Base-by-base conservation (phyloP, 1,140 invertebrate genomes). In the Pachyrhynchus sulphureomaculatus region DNA sequence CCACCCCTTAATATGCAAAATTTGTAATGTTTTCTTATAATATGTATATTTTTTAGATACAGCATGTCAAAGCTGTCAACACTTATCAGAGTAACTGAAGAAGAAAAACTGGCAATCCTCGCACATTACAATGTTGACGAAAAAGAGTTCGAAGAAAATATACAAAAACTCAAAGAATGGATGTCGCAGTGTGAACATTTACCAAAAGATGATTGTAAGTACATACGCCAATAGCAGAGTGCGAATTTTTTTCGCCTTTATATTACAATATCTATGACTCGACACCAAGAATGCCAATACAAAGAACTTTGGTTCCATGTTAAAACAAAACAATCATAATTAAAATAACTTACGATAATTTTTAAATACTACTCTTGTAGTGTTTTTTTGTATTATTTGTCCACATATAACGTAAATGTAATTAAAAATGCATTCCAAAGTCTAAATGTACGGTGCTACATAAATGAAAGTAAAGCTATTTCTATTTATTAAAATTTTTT, bases 31-130 rank as follows among this genome's bases (percentile, higher is more conserved):
- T n/a, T n/a, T n/a, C n/a, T n/a, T n/a, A n/a, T n/a, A n/a, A n/a
- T n/a, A n/a, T n/a, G n/a, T n/a, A n/a, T n/a, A n/a, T n/a, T n/a
- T 29, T 29, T 6, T 6, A 29, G 26, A 29, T 33, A 53, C 18
- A 53, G 36, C 26, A 66, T 66, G 65, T 63, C 65, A 0, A 56
- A 60, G 17, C 33, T 66, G 2, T 59, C 59, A 13, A 49, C 55
- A 42, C 32, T 66, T 13, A 6, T 66, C 0, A 20, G 55, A 57
- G 59, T 62, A 24, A 63, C 65, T 4, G 60, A 66, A 15, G 60
- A 59, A n/a, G 60, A 66, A 45, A 62, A 63, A 21, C 6, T 45
- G 23, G 55, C 34, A 15, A 49, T 66, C n/a, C 12, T 66, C 4
- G 23, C 41, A 32, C 58, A 62, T 26, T 61, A 49, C 23, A 49